Conservation (phyloP, 2,113 vertebrate species). For the Sturnus vulgaris region DNA sequence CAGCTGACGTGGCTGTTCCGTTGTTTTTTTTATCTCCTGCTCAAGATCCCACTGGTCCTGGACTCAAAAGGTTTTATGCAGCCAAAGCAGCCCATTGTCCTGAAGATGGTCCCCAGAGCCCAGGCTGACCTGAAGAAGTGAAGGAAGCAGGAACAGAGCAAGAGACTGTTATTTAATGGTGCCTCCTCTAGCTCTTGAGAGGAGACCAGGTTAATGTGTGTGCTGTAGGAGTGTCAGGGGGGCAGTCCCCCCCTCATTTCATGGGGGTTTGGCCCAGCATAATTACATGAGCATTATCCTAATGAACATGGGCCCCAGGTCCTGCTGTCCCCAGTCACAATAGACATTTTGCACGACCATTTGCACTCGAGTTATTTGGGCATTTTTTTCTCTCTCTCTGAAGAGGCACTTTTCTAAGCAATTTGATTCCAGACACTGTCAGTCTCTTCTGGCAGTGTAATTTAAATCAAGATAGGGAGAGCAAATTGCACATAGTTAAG, state of each 20-base stretch:
- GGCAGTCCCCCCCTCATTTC: neutral
- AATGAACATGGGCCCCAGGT: neutral
- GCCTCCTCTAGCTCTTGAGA: neutral
- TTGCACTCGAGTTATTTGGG: slow-evolving; percentile 19
- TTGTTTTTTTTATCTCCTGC: neutral
- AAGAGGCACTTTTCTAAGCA: slow-evolving; percentile 51
- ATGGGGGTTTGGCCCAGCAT: neutral
- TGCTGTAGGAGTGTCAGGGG: neutral
- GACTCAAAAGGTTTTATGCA: slow-evolving; percentile 50
- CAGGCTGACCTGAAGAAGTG: neutral
- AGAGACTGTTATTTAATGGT: neutral
- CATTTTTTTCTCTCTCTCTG: neutral
- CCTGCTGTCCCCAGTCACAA: neutral
- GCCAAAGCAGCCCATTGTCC: slow-evolving; percentile 73
- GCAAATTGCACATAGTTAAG: slow-evolving; percentile 54
- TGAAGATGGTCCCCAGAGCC: slow-evolving; percentile 74
- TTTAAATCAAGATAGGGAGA: slow-evolving; percentile 60
- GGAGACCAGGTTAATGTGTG: neutral
- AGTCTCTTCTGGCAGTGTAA: slow-evolving; percentile 56
- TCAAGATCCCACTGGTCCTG: slow-evolving; percentile 76
- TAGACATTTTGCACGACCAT: slow-evolving; percentile 20
- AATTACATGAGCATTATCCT: neutral
- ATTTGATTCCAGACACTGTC: slow-evolving; percentile 54
- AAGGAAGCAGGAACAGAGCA: neutral
- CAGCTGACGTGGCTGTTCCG: neutral